These are phyloP conservation scores for Aphaenogaster ashmeadi DNA, from an alignment of 1,140 invertebrate species.

Conservation along the genomic window DNA sequence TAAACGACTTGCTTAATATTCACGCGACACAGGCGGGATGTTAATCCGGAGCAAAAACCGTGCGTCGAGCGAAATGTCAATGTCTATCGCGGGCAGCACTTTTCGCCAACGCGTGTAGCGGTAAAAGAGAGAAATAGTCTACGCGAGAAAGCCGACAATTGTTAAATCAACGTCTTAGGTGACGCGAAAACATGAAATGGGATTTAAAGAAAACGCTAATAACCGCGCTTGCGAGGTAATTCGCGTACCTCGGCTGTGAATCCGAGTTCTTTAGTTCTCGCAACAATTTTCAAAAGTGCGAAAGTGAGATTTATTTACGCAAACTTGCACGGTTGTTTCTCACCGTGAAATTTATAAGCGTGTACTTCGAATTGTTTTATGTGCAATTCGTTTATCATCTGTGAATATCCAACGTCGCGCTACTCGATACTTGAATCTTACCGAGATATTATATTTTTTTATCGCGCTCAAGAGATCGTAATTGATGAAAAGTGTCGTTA, in stretches of 20 bases:
- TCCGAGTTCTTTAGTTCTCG: background rate
- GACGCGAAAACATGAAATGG: background rate
- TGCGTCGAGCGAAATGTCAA: slow-evolving; percentile 26
- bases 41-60: slow-evolving; percentile 38
- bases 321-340: background rate
- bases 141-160: slow-evolving; percentile 4
- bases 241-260: slow-evolving; percentile 18
- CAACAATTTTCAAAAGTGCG: slow-evolving; percentile 1
- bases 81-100: slow-evolving; percentile 21
- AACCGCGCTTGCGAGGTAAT: slow-evolving; percentile 15
- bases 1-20: slow-evolving; percentile 66
- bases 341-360: background rate
- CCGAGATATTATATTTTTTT: slow-evolving; percentile 3
- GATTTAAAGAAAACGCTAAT: slow-evolving; percentile 7
- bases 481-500: slow-evolving; percentile 4
- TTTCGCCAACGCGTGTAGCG: background rate
- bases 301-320: slow-evolving; percentile 2
- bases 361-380: background rate
- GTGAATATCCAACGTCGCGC: background rate
- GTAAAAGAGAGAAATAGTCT: slow-evolving; percentile 31
- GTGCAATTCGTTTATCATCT: slow-evolving; percentile 27
- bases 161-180: slow-evolving; percentile 15
- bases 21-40: slow-evolving; percentile 46
- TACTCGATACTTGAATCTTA: slow-evolving; percentile 6
- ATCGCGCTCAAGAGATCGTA: background rate